Base-by-base conservation (phyloP, 2,797 vertebrate genomes). In the Gobionotothen gibberifrons region DNA sequence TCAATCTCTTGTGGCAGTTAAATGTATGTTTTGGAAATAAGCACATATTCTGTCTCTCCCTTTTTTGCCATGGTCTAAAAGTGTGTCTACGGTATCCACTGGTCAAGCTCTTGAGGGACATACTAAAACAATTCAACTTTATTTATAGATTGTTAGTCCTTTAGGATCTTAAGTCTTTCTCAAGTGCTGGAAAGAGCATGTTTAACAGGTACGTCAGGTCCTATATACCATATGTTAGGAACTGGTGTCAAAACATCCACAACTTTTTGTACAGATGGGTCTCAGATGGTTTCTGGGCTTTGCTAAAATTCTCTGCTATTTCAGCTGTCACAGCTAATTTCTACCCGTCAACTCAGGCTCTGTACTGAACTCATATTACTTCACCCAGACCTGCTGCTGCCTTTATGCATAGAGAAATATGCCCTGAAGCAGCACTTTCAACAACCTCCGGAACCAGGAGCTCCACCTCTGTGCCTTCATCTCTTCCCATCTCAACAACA, bases 201-300 rank as follows among this genome's bases (percentile, higher is more conserved):
- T 52, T 48, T 9, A 15, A 42, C 36, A 68, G 36, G 52, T 42
- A 29, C 32, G 32, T 14, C 32, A 61, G 65, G 3, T 26, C 26
- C 8, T 55, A 32, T 44, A 60, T 54, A 40, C 58, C 51, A 9
- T 29, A 43, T 44, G 5, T 22, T 32, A 52, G 26, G 17, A 17
- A 55, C 36, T 17, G 36, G 22, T 17, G 7, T 39, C 15, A 26
- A 72, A 17, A 43, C 14, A 19, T 11, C 43, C 14, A 19, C 15
- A 67, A 53, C 9, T 19, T 13, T 22, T n/a, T 36, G 54, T 29
- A 29, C 26, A 62, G 62, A 42, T 68, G 42, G 51, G 7, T 14
- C 47, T 76, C 40, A 54, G 62, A 54, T 49, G 13, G 19, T 56
- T 67, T 72, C 40, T 47, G n/a, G 17, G 9, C 14, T 70, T 40